These are phyloP conservation scores for Andrena trimmerana DNA, from an alignment of 2,888 invertebrate genomes.

Conservation along the genomic window DNA sequence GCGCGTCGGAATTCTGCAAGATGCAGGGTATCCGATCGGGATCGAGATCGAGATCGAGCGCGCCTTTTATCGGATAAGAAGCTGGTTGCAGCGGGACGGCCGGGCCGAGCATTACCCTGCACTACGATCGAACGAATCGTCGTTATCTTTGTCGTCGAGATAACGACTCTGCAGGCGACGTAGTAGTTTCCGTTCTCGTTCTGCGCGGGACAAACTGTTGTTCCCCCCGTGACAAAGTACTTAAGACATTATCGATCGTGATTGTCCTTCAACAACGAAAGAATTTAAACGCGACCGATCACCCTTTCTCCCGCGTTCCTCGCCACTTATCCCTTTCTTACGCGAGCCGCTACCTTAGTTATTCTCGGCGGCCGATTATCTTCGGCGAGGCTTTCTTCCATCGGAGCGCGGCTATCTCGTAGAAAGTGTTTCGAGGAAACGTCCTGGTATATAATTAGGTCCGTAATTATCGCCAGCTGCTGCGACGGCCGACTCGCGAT, in stretches of 20 bases:
- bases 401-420: background rate
- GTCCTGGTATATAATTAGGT: background rate
- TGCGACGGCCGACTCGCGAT: background rate
- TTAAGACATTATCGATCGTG: constrained; percentile 64
- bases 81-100: constrained; percentile 22
- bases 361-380: constrained; percentile 15
- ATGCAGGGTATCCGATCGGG: constrained; percentile 18
- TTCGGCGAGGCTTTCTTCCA: background rate
- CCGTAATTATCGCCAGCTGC: constrained; percentile 29
- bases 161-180: constrained; percentile 58
- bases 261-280: constrained; percentile 48
- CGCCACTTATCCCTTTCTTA: background rate
- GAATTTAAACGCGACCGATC: constrained; percentile 52
- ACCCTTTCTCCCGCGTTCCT: constrained; percentile 6
- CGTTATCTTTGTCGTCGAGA: constrained; percentile 60
- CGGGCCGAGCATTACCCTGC: constrained; percentile 49
- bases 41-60: background rate
- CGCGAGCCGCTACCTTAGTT: constrained; percentile 6
- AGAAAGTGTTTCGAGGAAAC: background rate
- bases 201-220: constrained; percentile 65
- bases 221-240: constrained; percentile 62
- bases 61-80: constrained; percentile 63
- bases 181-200: constrained; percentile 49
- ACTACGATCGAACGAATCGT: constrained; percentile 62
- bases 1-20: constrained; percentile 58